Conservation (phyloP, 2,797 vertebrate genomes). For the Labroides dimidiatus region DNA sequence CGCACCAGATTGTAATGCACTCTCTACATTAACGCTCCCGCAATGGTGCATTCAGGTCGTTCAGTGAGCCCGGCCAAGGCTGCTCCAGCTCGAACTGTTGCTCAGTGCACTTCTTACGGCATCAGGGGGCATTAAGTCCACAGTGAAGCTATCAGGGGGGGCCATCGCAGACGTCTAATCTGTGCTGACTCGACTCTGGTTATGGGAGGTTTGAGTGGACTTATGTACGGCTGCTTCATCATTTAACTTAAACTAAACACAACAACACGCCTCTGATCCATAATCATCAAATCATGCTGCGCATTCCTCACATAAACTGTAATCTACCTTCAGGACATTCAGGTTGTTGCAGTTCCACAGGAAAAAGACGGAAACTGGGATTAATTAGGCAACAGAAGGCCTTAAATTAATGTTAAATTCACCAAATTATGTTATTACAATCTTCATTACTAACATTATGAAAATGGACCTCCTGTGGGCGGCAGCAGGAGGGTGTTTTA, state of each 20-base stretch:
- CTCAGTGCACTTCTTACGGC: constrained; percentile 20
- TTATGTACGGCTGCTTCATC: neutral
- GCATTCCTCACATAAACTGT: too few relatives aligned
- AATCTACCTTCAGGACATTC: too few relatives aligned
- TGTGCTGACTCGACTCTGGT: constrained; percentile 5
- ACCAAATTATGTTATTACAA: too few relatives aligned
- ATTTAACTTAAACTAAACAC: too few relatives aligned
- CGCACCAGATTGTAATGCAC: constrained; percentile 7
- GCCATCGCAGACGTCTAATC: constrained; percentile 19
- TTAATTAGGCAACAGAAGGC: too few relatives aligned
- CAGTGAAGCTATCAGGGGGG: neutral
- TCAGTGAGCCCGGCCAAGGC: constrained; percentile 17
- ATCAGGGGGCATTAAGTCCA: constrained; percentile 17
- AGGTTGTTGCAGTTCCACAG: too few relatives aligned
- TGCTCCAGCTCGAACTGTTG: constrained; percentile 24
- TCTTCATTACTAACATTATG: too few relatives aligned
- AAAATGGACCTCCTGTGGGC: too few relatives aligned
- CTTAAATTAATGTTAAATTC: too few relatives aligned
- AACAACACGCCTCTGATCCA: neutral
- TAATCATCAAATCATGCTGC: too few relatives aligned
- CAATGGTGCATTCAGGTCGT: constrained; percentile 37
- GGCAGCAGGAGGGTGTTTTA: too few relatives aligned
- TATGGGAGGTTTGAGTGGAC: constrained; percentile 1
- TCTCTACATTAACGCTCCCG: constrained; percentile 10
- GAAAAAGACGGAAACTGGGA: too few relatives aligned